A percentile compares a stretch with the other conserved stretches of the same genome.
These are phyloP conservation scores for Hylomyscus alleni DNA, from an alignment of 2,797 vertebrate genomes.

Conservation along the genomic window DNA sequence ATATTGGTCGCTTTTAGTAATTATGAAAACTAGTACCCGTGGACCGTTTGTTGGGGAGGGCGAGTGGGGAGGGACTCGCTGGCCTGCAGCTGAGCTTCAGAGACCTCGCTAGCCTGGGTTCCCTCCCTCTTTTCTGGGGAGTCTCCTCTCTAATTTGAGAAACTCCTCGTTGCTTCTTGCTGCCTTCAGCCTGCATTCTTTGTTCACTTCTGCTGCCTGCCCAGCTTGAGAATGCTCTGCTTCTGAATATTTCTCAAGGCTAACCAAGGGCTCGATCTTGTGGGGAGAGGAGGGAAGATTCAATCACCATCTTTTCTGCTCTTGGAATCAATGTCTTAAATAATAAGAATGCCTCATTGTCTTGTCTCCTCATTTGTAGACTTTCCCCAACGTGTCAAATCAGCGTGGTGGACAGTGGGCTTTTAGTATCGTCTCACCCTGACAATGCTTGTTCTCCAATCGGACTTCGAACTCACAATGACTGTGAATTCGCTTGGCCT, in stretches of 20 bases:
- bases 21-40: no score
- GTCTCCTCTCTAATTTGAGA: background rate
- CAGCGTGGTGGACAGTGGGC: accelerated
- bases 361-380: background rate
- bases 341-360: background rate
- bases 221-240: background rate
- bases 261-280: background rate
- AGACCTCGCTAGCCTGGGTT: no score
- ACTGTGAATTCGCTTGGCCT: background rate
- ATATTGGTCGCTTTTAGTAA: background rate
- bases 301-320: background rate
- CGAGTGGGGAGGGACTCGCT: background rate
- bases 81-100: no score
- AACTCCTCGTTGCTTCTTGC: background rate
- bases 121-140: background rate
- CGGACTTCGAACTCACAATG: background rate
- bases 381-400: no score
- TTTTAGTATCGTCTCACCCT: accelerated
- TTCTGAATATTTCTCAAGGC: background rate
- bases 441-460: accelerated
- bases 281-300: no score
- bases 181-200: background rate
- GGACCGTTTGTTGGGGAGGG: background rate
- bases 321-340: background rate
- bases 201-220: background rate